Base-by-base conservation (phyloP, 2,113 vertebrate species). In the Siniperca knerii region DNA sequence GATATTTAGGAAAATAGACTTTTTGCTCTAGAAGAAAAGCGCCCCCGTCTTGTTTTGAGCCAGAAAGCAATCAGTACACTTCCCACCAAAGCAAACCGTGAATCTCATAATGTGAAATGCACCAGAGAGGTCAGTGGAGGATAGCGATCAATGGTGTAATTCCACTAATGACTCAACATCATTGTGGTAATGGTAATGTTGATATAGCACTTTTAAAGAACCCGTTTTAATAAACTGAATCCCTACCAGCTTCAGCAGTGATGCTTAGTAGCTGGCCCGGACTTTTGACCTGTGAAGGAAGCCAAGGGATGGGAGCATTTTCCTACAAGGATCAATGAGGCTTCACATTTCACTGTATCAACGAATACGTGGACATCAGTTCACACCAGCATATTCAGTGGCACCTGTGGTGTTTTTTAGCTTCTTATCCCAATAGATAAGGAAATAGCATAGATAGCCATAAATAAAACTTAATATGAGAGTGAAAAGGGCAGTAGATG, bases 91-190 rank as follows among this genome's bases (percentile, higher is more conserved):
- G 33, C 33, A 80, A 55, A 54, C n/a, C 33, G 3, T 4, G 48
- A 35, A 18, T 46, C 11, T 13, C 21, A 4, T 3, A 25, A 29
- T 76, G 60, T 82, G 52, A 78, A 77, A 48, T 21, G 11, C 48
- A 71, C 0, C 11, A 15, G 2, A 12, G 37, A 66, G 58, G 29
- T 60, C 50, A 44, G 50, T 1, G 18, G 6, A 54, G 29, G 57
- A 16, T 4, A 4, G n/a, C 1, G 9, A 37, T 80, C 50, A 2
- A 76, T 79, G 21, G 8, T 52, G 55, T 25, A 46, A 58, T 66
- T 60, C 25, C 13, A 37, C 76, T 80, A 61, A 80, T 80, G 81
- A 72, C 65, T 79, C 52, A 2, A 6, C 52, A 55, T 54, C 66
- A 40, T 4, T 48, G 44, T 55, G 58, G 29, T 66, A 10, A 33